These are phyloP conservation scores for Dendrophyllia cribrosa DNA, from an alignment of 64 coral and sea anemone genomes.

Conservation along the genomic window DNA sequence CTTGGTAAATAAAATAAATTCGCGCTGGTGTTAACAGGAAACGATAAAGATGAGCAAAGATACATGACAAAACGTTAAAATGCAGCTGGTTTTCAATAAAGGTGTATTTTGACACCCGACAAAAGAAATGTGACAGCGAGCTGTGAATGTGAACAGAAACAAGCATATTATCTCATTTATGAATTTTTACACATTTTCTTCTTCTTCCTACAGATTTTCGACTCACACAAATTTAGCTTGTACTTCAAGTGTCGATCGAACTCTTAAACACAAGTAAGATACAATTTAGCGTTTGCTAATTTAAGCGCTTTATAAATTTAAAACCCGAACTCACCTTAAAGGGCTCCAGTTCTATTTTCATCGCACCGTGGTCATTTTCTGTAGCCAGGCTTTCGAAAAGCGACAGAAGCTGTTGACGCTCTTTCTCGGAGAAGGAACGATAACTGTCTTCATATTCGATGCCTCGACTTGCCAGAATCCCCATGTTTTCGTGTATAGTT, in stretches of 20 bases:
- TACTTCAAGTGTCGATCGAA: no score
- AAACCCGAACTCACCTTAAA: constrained; percentile 33
- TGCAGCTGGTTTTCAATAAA: background rate
- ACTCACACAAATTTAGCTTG: no score
- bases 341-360: constrained; percentile 31
- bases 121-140: background rate
- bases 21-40: no score
- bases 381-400: constrained; percentile 46
- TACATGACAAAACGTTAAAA: no score
- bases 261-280: no score
- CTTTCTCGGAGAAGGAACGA: constrained; percentile 58
- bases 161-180: background rate
- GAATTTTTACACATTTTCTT: no score
- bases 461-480: constrained; percentile 24
- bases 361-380: constrained; percentile 13
- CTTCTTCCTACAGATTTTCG: no score
- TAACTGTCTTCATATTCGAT: constrained; percentile 68
- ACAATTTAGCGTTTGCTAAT: background rate
- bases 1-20: background rate
- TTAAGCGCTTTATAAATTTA: background rate
- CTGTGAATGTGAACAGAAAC: background rate
- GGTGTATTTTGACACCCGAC: no score
- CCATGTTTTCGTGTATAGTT: constrained; percentile 18
- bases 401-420: constrained; percentile 34
- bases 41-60: no score